Percentiles rank a stretch among this genome's conserved stretches.
Conservation (phyloP, 1,140 invertebrate species). For the Apolygus lucorum region DNA sequence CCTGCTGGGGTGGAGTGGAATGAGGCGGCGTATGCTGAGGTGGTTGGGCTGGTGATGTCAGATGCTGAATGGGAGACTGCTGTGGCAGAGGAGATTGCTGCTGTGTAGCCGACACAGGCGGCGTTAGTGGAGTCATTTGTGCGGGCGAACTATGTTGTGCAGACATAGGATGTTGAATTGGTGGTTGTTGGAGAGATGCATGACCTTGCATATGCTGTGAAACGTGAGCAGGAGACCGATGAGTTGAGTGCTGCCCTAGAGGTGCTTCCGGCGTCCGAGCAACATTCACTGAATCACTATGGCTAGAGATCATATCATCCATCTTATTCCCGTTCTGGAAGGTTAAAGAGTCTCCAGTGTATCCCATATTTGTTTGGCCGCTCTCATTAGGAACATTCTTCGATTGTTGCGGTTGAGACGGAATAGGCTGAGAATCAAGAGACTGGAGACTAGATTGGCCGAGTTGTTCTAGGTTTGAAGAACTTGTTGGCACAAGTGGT, state of each 20-base stretch:
- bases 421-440: not conserved
- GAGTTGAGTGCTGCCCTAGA: slow-evolving; percentile 37
- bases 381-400: not conserved
- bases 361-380: slow-evolving; percentile 14
- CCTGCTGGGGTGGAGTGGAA: slow-evolving; percentile 21
- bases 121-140: slow-evolving; percentile 33
- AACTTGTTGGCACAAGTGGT: not conserved
- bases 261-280: slow-evolving; percentile 33
- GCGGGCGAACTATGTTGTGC: not conserved
- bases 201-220: slow-evolving; percentile 32
- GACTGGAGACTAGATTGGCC: slow-evolving; percentile 9
- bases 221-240: slow-evolving; percentile 35
- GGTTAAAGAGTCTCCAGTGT: slow-evolving; percentile 23
- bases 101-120: slow-evolving; percentile 35
- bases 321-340: slow-evolving; percentile 34
- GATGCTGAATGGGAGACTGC: not conserved
- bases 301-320: slow-evolving; percentile 31
- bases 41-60: slow-evolving; percentile 17
- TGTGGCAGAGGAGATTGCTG: slow-evolving; percentile 28
- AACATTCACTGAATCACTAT: slow-evolving; percentile 16
- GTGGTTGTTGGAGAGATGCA: slow-evolving; percentile 33
- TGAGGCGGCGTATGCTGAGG: slow-evolving; percentile 30
- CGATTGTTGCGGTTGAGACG: not conserved
- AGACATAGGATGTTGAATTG: slow-evolving; percentile 20
- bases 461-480: not conserved